Evolutionary conservation across 2,797 vertebrate species (phyloP).

Genomic region (Morelia viridis): DNA sequence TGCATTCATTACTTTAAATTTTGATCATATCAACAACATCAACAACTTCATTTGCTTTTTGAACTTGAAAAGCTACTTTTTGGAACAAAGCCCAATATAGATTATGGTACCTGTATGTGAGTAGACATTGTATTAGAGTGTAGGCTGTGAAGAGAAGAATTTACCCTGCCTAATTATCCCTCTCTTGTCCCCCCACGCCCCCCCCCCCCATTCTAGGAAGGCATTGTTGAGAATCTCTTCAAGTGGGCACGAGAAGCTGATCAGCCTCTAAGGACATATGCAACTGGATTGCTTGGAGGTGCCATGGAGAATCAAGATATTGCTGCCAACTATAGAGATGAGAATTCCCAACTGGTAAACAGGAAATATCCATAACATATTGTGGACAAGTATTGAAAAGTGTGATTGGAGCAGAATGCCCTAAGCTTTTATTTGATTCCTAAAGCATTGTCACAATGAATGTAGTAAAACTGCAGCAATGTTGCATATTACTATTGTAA

Average conservation of each 20-base stretch:
- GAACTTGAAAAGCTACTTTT: neutral
- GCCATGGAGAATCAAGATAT: slow-evolving; percentile 99
- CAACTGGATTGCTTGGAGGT: slow-evolving; percentile 92
- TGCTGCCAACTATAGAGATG: slow-evolving; percentile 97
- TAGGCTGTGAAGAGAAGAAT: slow-evolving; percentile 20
- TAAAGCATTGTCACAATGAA: neutral
- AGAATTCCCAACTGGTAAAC: slow-evolving; percentile 93
- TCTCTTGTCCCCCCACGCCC: slow-evolving; percentile 14
- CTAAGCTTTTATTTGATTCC: neutral
- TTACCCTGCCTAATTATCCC: neutral
- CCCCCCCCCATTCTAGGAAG: slow-evolving; percentile 80
- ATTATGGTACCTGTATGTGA: neutral
- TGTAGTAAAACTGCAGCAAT: neutral
- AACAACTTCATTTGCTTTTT: neutral
- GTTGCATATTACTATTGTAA: neutral
- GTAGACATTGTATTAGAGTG: neutral
- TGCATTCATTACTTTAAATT: neutral
- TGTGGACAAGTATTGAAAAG: neutral
- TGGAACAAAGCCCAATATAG: neutral
- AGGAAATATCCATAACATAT: neutral
- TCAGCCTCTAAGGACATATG: slow-evolving; percentile 92
- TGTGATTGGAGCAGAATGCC: neutral
- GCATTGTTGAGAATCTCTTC: slow-evolving; percentile 96
- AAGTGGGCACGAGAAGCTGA: slow-evolving; percentile 97
- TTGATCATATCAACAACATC: neutral